These are phyloP conservation scores for Otis tarda DNA, from an alignment of 2,113 vertebrate genomes.

Conservation along the genomic window DNA sequence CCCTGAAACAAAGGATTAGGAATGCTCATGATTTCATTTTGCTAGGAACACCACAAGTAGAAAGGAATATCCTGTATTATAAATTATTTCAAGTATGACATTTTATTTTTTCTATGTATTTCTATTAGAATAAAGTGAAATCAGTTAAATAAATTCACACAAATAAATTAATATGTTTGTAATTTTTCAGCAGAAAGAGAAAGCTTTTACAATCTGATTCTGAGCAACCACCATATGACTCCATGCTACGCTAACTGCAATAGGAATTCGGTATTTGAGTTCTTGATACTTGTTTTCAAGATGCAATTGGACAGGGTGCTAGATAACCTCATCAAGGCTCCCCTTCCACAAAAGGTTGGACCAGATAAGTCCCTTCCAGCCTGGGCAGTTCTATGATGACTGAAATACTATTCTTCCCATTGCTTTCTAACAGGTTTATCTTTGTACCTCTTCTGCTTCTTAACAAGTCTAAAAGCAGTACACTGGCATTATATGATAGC, in stretches of 20 bases:
- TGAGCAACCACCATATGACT: neutral
- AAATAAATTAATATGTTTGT: neutral
- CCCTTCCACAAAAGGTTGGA: neutral
- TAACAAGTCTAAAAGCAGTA: neutral
- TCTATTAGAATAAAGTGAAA: neutral
- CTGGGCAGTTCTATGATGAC: neutral
- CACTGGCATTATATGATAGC: neutral
- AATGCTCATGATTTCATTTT: slow-evolving; percentile 23
- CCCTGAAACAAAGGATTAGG: slow-evolving; percentile 60
- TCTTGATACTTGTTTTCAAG: neutral
- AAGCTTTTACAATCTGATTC: neutral
- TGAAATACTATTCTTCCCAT: neutral
- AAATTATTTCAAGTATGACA: neutral
- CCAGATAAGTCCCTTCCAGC: neutral
- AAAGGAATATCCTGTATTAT: neutral
- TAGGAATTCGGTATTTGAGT: neutral
- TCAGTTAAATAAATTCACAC: neutral
- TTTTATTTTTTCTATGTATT: neutral
- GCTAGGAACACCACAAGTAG: neutral
- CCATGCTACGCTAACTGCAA: neutral
- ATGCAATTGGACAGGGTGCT: neutral
- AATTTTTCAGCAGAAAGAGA: neutral
- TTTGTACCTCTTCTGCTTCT: neutral
- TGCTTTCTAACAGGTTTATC: neutral
- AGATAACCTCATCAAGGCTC: neutral